Base-by-base conservation (phyloP, 1,140 invertebrate genomes). In the Drosophila pseudoobscura region DNA sequence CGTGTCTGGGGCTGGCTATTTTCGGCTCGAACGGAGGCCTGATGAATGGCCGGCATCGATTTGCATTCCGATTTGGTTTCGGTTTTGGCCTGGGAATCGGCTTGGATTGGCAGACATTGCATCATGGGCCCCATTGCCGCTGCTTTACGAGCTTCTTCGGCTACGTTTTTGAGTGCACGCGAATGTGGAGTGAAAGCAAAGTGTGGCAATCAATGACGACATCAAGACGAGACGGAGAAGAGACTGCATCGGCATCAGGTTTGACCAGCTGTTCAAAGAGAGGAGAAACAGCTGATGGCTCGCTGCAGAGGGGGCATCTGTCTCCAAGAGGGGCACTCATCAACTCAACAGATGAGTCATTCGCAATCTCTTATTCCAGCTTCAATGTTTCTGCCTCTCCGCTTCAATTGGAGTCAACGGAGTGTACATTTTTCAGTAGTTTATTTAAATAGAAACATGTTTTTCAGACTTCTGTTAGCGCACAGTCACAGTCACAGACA, bases 201-300 rank as follows among this genome's bases (percentile, higher is more conserved):
- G 78, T 89, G 85, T 89, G 85, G 87, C 85, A 89, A 89, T 89
- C 85, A 82, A 85, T 89, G 85, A 89, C 85, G 85, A 90, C 87
- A 89, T 82, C 83, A 79, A 70, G 35, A 8, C 35, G 35, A 35
- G 43, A 17, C 43, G 51, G 29, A 43, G 43, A 41, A 20, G 11
- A 45, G 51, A 74, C 73, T 77, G 76, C 80, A 85, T 58, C 5
- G 11, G 35, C 72, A 83, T 68, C 83, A 72, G 75, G 84, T 89
- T 89, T 79, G 64, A 79, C 71, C 83, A 88, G 83, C 83, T 77
- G 68, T 45, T 35, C 22, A 24, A 26, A 9, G 53, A 57, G 55
- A 44, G 17, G 47, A 57, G 60, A 70, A 82, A 82, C 82, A 85
- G 82, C 82, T 85, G 78, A 80, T 73, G n/a, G 26, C 35, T 59